These are phyloP conservation scores for Dendrocincla fuliginosa DNA, from an alignment of 2,797 vertebrate genomes.

Conservation along the genomic window DNA sequence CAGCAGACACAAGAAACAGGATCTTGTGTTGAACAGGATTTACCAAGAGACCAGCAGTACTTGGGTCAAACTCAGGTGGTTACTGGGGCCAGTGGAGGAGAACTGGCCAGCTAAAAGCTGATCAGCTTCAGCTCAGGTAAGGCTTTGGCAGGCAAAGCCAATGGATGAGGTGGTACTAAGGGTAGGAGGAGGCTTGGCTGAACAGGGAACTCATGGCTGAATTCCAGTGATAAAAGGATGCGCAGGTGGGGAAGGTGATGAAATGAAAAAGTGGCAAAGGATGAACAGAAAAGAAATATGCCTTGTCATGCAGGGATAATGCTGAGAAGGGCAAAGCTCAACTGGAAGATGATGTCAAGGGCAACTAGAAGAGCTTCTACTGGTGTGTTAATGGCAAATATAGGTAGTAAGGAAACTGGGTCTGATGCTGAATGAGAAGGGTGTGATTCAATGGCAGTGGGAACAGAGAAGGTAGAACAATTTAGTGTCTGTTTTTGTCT, in stretches of 20 bases:
- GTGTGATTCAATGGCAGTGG: background rate
- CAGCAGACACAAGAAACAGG: background rate
- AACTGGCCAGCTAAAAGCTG: background rate
- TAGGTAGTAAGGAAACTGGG: background rate
- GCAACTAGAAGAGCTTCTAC: background rate
- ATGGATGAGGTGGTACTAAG: background rate
- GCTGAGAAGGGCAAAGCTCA: background rate
- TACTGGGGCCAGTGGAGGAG: background rate
- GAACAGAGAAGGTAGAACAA: background rate
- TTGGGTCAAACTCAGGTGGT: background rate
- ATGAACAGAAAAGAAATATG: background rate
- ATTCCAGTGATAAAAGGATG: background rate
- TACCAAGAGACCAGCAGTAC: background rate
- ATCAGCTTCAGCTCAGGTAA: background rate
- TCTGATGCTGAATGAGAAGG: background rate
- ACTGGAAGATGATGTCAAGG: background rate
- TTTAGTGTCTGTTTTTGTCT: background rate
- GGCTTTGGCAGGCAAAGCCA: background rate
- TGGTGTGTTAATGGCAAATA: background rate
- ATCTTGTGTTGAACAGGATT: background rate
- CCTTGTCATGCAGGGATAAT: background rate
- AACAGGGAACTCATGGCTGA: background rate
- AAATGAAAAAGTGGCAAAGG: background rate
- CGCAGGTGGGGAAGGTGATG: background rate
- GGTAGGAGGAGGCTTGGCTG: background rate